Evolutionary conservation across 35 echinoderm and acorn worm species (phyloP), one percentile per base, ranked within the genome.

Genomic region (Heliocidaris tuberculata): DNA sequence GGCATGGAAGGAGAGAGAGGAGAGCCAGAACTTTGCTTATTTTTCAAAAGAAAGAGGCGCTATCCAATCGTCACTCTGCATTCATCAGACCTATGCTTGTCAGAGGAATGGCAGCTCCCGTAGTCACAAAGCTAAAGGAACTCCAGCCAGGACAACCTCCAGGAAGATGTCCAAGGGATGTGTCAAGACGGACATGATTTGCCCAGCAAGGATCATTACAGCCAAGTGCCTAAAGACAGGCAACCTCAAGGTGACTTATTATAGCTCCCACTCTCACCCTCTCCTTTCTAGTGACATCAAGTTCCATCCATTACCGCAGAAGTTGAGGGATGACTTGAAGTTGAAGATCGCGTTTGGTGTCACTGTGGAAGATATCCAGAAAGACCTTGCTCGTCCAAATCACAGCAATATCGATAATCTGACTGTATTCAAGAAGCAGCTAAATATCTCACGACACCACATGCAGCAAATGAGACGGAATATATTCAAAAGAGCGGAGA

Each of bases 351-450:
- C 91, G n/a, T 93, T 93, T 48, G 91, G 91, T 16, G 91, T 93
- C 9, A 49, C 91, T 6, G 29, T 93, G 16, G 50, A 49, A 24
- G 91, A 93, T 16, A 93, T 93, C 48, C 91, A 54, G 48, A 93
- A 93, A 29, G 91, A 52, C 24, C 91, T 93, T 30, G 17, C 91
- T 24, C 91, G 91, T 59, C 91, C 91, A 6, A 93, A 93, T 48
- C 91, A 93, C 50, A 93, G 21, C 16, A 93, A 93, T 48, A 93
- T 93, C 12, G 91, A 50, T 32, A 93, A 59, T 42, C 15, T 93
- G 91, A 93, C 91, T 48, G 50, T 93, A 31, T 93, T 93, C 91
- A 93, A 93, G 91, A 93, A 59, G 91, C 91, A 93, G 91, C 91
- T 48, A 10, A 59, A 48, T 31, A 93, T 93, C 91, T 93, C 91